A percentile compares a stretch with the other conserved stretches of the same genome.
Evolutionary conservation across 2,888 invertebrate species (phyloP).

Genomic region (Caenorhabditis panamensis): DNA sequence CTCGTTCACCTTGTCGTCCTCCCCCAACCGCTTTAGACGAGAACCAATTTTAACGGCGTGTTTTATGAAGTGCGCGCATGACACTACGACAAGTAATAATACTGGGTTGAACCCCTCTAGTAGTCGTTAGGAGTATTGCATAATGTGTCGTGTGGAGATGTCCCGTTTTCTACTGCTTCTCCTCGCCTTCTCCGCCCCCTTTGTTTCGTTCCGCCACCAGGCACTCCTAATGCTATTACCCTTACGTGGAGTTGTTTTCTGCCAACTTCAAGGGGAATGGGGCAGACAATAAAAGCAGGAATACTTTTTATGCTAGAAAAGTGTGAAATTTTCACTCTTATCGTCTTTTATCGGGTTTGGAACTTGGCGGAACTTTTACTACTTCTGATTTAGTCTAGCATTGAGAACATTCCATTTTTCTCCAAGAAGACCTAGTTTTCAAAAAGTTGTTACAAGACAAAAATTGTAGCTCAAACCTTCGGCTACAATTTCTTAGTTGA

Average conservation of each 20-base stretch:
- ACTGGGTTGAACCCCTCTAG: slow-evolving; percentile 15
- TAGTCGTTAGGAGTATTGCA: slow-evolving; percentile 41
- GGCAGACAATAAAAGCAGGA: not conserved
- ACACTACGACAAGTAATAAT: slow-evolving; percentile 30
- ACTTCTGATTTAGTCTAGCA: too few relatives aligned
- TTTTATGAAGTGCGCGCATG: slow-evolving; percentile 41
- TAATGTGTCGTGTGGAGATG: slow-evolving; percentile 31
- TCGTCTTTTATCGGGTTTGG: too few relatives aligned
- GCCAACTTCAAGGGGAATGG: not conserved
- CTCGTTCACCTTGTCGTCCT: slow-evolving; percentile 17
- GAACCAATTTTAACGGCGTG: slow-evolving; percentile 49
- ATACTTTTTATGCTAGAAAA: too few relatives aligned
- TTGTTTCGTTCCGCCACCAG: slow-evolving; percentile 54
- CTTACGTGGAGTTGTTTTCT: slow-evolving; percentile 46
- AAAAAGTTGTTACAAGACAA: too few relatives aligned
- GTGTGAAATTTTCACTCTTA: too few relatives aligned
- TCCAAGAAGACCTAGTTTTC: too few relatives aligned
- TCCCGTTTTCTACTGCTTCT: slow-evolving; percentile 11
- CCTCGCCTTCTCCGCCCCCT: slow-evolving; percentile 11
- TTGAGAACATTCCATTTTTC: too few relatives aligned
- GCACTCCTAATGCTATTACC: slow-evolving; percentile 54
- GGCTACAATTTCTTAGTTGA: too few relatives aligned
- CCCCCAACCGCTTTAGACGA: too few relatives aligned
- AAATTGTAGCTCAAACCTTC: too few relatives aligned
- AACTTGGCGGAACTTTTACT: too few relatives aligned